Evolutionary conservation across 2,797 vertebrate species (phyloP), one percentile per base, ranked within the genome.

Genomic region (Crypturellus tataupa): DNA sequence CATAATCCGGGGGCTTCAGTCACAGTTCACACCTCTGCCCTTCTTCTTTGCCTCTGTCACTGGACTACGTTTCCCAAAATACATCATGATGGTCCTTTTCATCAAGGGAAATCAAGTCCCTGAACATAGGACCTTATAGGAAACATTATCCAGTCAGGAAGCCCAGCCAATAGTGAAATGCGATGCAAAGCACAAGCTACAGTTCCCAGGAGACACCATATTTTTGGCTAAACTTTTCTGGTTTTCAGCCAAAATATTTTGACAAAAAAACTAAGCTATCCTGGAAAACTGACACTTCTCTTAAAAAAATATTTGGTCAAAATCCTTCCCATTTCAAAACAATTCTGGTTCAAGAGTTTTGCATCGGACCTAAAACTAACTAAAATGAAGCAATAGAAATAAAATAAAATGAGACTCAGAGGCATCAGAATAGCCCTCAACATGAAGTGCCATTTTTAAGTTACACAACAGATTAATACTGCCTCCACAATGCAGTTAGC

Each of bases 161-260:
- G 70, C 40, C 60, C 73, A 83, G 87, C 89, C 92, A 89, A 80
- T 17, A 89, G 67, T 56, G 73, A 95, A 95, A 91, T 33, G 35
- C 59, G 76, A 62, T 9, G 46, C 77, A 81, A 86, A 93, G 60
- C 33, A 86, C 88, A 85, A 95, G 90, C 87, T 95, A 95, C 93
- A 80, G 68, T 94, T 95, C 96, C 95, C 96, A 89, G 68, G 94
- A 96, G 91, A 95, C 69, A 93, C 51, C 21, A 91, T 87, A 84
- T 92, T 93, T 94, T 93, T 93, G 85, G 91, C 94, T 93, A 91
- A 96, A 93, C 10, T 55, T 31, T 37, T 67, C 73, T 96, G 95
- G 87, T 87, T 94, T 97, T 91, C 85, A 79, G 94, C 95, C 94
- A 95, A 95, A 95, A 90, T 88, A 93, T 39, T 94, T 79, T 84